Conservation (phyloP, 2,888 invertebrate species). For the Nomada fabriciana region DNA sequence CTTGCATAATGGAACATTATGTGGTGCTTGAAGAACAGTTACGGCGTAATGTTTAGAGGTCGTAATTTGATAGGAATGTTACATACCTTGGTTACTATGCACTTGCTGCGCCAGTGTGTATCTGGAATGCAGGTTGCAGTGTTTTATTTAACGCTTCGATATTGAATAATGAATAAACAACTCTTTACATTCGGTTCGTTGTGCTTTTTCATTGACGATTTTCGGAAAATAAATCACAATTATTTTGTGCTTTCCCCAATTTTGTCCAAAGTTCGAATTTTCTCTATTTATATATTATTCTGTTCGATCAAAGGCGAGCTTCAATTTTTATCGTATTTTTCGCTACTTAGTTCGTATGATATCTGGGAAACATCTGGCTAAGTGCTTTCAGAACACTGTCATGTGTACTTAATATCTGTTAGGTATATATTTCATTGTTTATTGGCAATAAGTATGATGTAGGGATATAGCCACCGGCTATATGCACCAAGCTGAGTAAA, state of each 20-base stretch:
- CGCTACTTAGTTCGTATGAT: background rate
- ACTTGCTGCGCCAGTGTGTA: background rate
- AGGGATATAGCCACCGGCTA: background rate
- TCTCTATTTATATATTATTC: too few species aligned
- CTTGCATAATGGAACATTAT: slow-evolving; percentile 9
- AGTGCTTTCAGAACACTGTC: background rate
- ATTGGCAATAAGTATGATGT: slow-evolving; percentile 1
- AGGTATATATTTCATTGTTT: slow-evolving; percentile 7
- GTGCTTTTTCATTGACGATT: too few species aligned
- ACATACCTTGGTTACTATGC: background rate
- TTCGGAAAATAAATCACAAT: too few species aligned
- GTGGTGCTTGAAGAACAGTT: background rate
- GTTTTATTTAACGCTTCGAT: background rate
- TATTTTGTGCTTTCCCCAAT: background rate
- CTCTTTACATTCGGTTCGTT: too few species aligned
- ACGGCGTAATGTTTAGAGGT: slow-evolving; percentile 4
- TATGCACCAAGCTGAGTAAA: background rate
- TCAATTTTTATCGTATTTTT: too few species aligned
- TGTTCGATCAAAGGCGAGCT: too few species aligned
- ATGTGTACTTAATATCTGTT: slow-evolving; percentile 3
- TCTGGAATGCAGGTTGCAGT: too few species aligned
- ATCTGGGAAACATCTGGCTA: background rate
- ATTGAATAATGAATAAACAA: background rate
- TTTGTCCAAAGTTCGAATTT: background rate
- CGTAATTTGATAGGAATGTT: slow-evolving; percentile 19